Conservation (phyloP, 2,888 invertebrate species). For the Drosophila quinaria region DNA sequence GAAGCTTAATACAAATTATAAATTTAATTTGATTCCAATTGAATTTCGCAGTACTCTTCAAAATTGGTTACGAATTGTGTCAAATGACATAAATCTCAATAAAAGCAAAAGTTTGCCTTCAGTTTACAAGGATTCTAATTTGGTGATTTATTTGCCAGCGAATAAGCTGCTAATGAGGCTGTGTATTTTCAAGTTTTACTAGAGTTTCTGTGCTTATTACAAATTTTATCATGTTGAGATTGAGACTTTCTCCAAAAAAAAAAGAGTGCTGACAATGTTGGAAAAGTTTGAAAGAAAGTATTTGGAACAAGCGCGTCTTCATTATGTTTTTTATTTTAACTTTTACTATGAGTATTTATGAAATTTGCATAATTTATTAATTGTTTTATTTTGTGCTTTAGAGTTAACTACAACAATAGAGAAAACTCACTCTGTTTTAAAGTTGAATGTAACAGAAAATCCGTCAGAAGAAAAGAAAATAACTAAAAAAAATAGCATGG, state of each 20-base stretch:
- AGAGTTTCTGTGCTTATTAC: conserved; percentile 1
- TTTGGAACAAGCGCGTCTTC: background rate
- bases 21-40: conserved; percentile 39
- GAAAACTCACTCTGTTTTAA: background rate
- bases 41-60: background rate
- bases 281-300: conserved; percentile 12
- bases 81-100: conserved; percentile 66
- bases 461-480: background rate
- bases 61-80: conserved; percentile 33
- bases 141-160: conserved; percentile 40
- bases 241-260: conserved; percentile 2
- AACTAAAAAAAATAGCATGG: background rate
- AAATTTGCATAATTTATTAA: too few relatives aligned
- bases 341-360: background rate
- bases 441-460: background rate
- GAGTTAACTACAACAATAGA: background rate
- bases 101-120: conserved; percentile 48
- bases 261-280: background rate
- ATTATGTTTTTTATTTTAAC: background rate
- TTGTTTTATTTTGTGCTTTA: too few relatives aligned
- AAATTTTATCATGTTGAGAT: conserved; percentile 25
- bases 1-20: conserved; percentile 51
- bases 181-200: background rate
- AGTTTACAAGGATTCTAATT: conserved; percentile 53
- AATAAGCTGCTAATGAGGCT: background rate